phyloP scores from a whole-genome alignment of 2,797 vertebrate genomes.

The Telmatherina bonti region DNA sequence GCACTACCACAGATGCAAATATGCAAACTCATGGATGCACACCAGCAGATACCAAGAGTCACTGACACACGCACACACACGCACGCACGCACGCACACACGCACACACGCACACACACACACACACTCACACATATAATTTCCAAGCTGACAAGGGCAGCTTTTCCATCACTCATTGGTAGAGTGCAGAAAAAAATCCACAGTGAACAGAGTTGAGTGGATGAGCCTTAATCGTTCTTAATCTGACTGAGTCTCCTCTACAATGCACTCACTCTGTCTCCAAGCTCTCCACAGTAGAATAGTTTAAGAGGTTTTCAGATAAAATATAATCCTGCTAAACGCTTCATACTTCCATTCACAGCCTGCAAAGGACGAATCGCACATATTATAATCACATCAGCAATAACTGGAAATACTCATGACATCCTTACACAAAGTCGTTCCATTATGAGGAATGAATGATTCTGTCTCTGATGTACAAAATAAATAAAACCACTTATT shows the following conservation, averaged over 20 bases:
- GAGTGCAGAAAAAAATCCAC: slow-evolving; percentile 26
- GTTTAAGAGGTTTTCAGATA: slow-evolving; percentile 55
- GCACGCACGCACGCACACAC: too few relatives aligned
- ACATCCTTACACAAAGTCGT: slow-evolving; percentile 1
- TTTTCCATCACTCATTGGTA: slow-evolving; percentile 55
- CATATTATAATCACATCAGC: slow-evolving; percentile 21
- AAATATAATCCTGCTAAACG: slow-evolving; percentile 53
- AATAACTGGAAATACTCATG: slow-evolving; percentile 8
- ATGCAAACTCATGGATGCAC: slow-evolving; percentile 2
- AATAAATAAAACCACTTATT: not conserved
- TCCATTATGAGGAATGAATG: not conserved
- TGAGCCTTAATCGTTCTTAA: slow-evolving; percentile 66
- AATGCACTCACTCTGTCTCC: slow-evolving; percentile 46
- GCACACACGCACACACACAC: not conserved
- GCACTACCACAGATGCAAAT: slow-evolving; percentile 6
- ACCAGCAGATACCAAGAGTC: slow-evolving; percentile 12
- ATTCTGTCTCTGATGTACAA: not conserved
- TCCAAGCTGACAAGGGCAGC: slow-evolving; percentile 50
- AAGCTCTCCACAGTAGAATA: slow-evolving; percentile 39
- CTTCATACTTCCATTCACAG: slow-evolving; percentile 23
- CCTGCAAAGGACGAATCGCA: slow-evolving; percentile 22
- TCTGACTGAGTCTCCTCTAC: slow-evolving; percentile 57
- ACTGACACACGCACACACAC: not conserved
- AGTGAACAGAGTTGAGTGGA: slow-evolving; percentile 42
- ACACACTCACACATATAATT: not conserved